Percentiles rank a stretch among this genome's conserved stretches.
Conservation (phyloP, 2,113 vertebrate species). For the Sakesphorus luctuosus region DNA sequence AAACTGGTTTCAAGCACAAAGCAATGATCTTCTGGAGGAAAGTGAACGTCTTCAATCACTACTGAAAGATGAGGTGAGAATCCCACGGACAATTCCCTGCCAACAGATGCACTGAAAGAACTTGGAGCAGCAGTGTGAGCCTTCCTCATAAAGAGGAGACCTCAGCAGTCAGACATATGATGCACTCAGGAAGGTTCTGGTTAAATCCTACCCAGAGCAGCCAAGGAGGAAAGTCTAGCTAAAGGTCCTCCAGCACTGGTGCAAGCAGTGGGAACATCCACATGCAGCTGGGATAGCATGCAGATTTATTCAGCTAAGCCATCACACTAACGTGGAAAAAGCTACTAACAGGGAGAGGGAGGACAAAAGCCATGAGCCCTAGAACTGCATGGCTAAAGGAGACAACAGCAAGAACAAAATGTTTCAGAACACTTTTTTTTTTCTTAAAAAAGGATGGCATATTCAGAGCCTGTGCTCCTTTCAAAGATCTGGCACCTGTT, state of each 20-base stretch:
- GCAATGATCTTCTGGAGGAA: neutral
- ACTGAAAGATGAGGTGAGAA: neutral
- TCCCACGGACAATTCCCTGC: neutral
- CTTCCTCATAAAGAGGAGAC: neutral
- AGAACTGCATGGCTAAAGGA: neutral
- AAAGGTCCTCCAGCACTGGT: neutral
- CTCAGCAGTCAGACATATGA: neutral
- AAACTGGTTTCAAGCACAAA: neutral
- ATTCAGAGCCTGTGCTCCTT: neutral
- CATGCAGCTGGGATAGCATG: neutral
- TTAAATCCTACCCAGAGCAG: neutral
- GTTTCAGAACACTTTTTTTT: rapidly evolving
- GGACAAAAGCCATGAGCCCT: neutral
- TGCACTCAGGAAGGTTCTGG: neutral
- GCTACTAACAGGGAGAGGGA: neutral
- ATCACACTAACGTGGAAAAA: neutral
- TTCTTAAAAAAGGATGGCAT: neutral
- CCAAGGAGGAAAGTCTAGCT: neutral
- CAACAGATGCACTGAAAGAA: neutral
- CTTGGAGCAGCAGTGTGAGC: neutral
- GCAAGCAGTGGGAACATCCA: neutral
- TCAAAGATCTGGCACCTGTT: neutral
- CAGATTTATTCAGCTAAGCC: neutral
- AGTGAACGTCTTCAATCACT: rapidly evolving
- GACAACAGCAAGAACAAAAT: neutral